Percentiles rank a stretch among this genome's conserved stretches.
Evolutionary conservation across 2,888 invertebrate species (phyloP).

Genomic region (Pachycephus smyrnensis): DNA sequence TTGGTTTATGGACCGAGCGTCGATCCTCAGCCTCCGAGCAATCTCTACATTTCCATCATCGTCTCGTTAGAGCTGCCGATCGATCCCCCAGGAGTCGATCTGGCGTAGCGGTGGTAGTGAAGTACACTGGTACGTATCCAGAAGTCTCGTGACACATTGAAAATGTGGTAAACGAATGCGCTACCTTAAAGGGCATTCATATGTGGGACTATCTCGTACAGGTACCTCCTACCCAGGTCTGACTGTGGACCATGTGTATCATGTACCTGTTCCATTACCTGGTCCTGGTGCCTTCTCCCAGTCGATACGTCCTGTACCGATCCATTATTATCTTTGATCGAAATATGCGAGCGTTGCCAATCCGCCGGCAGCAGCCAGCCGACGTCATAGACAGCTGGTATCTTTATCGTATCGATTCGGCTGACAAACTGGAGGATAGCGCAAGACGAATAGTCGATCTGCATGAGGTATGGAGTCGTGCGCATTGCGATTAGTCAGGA

Average conservation of each 20-base stretch:
- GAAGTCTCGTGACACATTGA: slow-evolving; percentile 32
- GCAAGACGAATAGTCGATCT: slow-evolving; percentile 63
- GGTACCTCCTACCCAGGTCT: neutral
- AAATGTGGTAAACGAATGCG: slow-evolving; percentile 45
- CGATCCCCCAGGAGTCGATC: neutral
- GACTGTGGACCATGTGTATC: neutral
- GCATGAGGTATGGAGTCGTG: slow-evolving; percentile 62
- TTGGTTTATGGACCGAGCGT: neutral
- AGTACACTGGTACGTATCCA: neutral
- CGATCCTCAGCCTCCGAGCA: neutral
- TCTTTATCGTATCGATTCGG: slow-evolving; percentile 63
- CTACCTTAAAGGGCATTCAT: slow-evolving; percentile 48
- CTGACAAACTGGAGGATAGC: slow-evolving; percentile 63
- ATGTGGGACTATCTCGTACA: neutral
- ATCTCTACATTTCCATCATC: slow-evolving; percentile 42
- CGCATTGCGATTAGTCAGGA: slow-evolving; percentile 62
- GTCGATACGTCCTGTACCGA: neutral
- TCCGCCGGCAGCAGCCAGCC: slow-evolving; percentile 11
- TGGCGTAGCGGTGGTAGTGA: neutral
- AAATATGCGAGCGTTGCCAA: slow-evolving; percentile 3
- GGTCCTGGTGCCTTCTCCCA: neutral
- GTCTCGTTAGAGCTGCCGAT: slow-evolving; percentile 50
- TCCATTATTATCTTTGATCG: neutral
- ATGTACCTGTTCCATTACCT: neutral
- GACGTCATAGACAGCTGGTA: slow-evolving; percentile 58